phyloP scores from a whole-genome alignment of 2,113 vertebrate species.

The Petrocephalus zakoni region DNA sequence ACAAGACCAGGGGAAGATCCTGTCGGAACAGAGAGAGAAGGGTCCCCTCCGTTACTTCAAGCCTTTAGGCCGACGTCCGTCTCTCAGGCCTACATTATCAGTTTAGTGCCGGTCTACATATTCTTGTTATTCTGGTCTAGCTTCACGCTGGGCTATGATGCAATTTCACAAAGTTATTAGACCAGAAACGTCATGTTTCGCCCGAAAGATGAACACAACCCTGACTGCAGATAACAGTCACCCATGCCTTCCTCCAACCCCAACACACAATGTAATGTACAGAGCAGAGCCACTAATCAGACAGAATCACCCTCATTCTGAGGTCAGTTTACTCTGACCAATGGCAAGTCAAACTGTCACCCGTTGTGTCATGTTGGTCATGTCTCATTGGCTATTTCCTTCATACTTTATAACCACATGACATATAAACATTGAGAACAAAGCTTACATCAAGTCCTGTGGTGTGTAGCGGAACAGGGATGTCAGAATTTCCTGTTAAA shows the following conservation, averaged over 20 bases:
- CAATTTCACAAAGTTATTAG: conserved; percentile 45
- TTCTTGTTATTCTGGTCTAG: conserved; percentile 50
- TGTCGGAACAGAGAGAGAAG: neutral
- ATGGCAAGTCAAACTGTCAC: neutral
- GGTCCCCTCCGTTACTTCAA: conserved; percentile 37
- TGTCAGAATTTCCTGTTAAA: neutral
- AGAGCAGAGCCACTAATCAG: neutral
- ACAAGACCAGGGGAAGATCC: neutral
- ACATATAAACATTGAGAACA: neutral
- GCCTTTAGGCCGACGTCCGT: conserved; percentile 24
- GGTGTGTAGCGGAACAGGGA: neutral
- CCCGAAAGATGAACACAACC: conserved; percentile 25
- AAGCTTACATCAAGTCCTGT: neutral
- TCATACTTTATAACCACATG: neutral
- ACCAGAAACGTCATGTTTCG: conserved; percentile 47
- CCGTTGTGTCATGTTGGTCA: neutral
- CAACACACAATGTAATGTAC: neutral
- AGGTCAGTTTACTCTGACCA: neutral
- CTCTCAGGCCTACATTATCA: conserved; percentile 47
- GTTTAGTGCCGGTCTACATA: conserved; percentile 52
- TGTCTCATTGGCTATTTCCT: neutral
- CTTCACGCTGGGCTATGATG: conserved; percentile 41
- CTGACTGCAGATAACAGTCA: conserved; percentile 16
- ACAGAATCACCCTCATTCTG: neutral
- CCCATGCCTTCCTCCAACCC: neutral